phyloP scores from a whole-genome alignment of 2,113 vertebrate species.

The Vulpes vulpes region DNA sequence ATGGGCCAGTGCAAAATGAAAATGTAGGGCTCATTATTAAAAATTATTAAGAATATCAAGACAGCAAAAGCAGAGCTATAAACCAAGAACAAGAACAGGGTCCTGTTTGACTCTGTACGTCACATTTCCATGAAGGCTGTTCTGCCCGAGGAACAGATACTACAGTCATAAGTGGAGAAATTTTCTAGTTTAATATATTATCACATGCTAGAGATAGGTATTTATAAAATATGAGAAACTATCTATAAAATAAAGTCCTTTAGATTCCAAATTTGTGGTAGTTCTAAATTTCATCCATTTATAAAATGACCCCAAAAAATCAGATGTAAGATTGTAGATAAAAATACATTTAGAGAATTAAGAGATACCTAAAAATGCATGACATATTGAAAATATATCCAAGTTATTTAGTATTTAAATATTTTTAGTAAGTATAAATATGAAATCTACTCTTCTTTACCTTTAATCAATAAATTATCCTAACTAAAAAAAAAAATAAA shows the following conservation, averaged over 20 bases:
- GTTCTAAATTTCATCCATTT: not conserved
- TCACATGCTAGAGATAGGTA: not conserved
- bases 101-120: not conserved
- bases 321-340: not conserved
- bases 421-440: not conserved
- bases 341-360: not conserved
- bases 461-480: not conserved
- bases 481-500: not conserved
- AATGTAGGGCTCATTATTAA: not conserved
- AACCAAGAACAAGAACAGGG: not conserved
- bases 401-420: not conserved
- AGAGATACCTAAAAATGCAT: not conserved
- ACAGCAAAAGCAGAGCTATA: not conserved
- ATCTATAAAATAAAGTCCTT: not conserved
- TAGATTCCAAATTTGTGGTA: not conserved
- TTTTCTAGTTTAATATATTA: not conserved
- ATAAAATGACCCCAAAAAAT: not conserved
- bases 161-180: not conserved
- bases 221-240: not conserved
- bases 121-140: not conserved
- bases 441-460: not conserved
- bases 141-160: not conserved
- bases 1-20: not conserved
- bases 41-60: not conserved
- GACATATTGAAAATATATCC: not conserved